Base-by-base conservation (phyloP, 2,797 vertebrate genomes). In the Clarias platycephalus region DNA sequence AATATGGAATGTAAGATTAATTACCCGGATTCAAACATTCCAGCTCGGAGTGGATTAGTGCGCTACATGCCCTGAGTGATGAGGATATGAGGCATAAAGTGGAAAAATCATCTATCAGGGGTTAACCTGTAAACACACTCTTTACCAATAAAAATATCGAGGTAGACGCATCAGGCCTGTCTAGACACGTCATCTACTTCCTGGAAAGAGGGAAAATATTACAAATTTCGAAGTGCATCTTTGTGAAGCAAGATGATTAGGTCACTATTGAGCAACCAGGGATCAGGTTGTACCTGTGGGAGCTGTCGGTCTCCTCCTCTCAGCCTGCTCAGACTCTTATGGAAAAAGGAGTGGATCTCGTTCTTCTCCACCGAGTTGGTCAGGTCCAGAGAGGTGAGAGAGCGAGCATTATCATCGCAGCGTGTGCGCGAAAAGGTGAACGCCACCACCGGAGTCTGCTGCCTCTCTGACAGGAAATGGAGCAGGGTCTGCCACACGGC, bases 391-490 rank as follows among this genome's bases (percentile, higher is more conserved):
- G 96, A 96, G 78, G 93, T 95, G 82, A 98, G 93, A 0, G 95
- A 94, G 1, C 95, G 94, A 2, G 97, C 97, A 49, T 98, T 97
- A 8, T 97, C 96, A 0, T 98, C 97, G 3, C 97, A 98, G 71
- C 97, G 97, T 0, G 95, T 94, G 58, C 97, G 95, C 0, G 97
- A 98, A 90, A 98, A 98, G 1, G 97, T 98, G 91, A 98, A 98
- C 0, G 96, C 96, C 5, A 98, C 97, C 81, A 98, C 96, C 0
- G 97, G 97, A 6, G 97, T 96, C 91, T 97, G 96, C 86, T 97
- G 96, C 31, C 95, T 94, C 86, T 94, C 88, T 37, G 95, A 95
- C 89, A 98, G 95, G 91, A 93, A 96, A 89, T 96, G 94, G 57
- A 98, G 92, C 28, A 98, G 94, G 6, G 96, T 94, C 71, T 97